Conservation (phyloP, 2,797 vertebrate species). For the Pseudocheirus occidentalis region DNA sequence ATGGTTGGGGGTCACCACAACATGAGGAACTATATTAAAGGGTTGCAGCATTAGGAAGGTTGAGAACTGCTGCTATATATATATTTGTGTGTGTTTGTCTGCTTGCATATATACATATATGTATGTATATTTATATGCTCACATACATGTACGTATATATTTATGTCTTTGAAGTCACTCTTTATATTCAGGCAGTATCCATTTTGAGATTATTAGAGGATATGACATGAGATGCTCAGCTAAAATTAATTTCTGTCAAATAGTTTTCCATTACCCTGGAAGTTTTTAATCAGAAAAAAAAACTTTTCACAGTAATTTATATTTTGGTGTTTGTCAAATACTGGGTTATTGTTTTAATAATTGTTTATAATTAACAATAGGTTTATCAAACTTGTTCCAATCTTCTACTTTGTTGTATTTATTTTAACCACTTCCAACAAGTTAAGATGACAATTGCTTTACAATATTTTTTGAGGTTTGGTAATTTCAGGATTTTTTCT, state of each 20-base stretch:
- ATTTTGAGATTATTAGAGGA: not conserved
- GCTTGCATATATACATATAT: not conserved
- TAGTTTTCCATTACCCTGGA: not conserved
- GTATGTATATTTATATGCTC: not conserved
- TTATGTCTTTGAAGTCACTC: not conserved
- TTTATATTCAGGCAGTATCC: not conserved
- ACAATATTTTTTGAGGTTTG: not conserved
- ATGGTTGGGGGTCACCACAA: too few species aligned
- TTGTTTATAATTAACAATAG: not conserved
- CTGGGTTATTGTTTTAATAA: not conserved
- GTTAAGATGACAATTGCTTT: not conserved
- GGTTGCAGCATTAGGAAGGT: too few species aligned
- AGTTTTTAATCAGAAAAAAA: not conserved
- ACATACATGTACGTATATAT: not conserved
- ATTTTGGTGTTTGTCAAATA: not conserved
- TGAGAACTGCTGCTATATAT: too few species aligned
- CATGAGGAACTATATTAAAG: too few species aligned
- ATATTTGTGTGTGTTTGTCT: too few species aligned
- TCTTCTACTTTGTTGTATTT: not conserved
- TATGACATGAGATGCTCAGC: not conserved
- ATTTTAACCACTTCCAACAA: not conserved
- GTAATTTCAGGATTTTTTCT: not conserved
- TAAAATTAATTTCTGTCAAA: not conserved
- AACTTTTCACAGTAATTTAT: not conserved
- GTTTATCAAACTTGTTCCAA: not conserved